phyloP scores from a whole-genome alignment of 1,140 invertebrate species.

The Macrocentrus cingulum region DNA sequence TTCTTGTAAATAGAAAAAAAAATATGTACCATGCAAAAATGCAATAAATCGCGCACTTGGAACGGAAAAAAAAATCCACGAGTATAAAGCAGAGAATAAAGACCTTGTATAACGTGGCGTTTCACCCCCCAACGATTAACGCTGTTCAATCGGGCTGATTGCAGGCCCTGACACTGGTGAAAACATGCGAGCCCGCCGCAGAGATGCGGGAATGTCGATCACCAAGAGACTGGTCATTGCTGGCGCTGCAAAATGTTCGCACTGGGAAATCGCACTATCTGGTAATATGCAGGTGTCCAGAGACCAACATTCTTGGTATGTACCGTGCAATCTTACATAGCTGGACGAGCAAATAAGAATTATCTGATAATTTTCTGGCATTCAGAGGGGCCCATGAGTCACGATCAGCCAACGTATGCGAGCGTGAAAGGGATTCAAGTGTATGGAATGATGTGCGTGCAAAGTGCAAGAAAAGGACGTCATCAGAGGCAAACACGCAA shows the following conservation, averaged over 20 bases:
- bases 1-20: too few relatives aligned
- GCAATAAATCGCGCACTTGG: too few relatives aligned
- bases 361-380: background rate
- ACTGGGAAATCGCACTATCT: constrained; percentile 94
- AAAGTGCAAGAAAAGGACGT: constrained; percentile 57
- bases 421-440: constrained; percentile 89
- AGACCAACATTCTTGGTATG: constrained; percentile 79
- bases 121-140: too few relatives aligned
- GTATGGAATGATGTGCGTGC: constrained; percentile 91
- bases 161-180: constrained; percentile 84
- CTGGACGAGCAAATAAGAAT: background rate
- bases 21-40: too few relatives aligned
- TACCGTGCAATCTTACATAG: constrained; percentile 20
- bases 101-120: too few relatives aligned
- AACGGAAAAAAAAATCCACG: too few relatives aligned
- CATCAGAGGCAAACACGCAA: constrained; percentile 58
- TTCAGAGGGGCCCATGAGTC: constrained; percentile 87
- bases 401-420: constrained; percentile 90
- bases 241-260: constrained; percentile 87
- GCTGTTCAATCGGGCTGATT: too few relatives aligned
- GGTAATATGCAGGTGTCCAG: constrained; percentile 88
- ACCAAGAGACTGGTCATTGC: constrained; percentile 86
- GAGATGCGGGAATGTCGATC: constrained; percentile 86
- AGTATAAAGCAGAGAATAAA: too few relatives aligned
- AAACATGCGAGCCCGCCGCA: constrained; percentile 87